phyloP scores from a whole-genome alignment of 2,888 invertebrate species.

The Cephus spinipes region DNA sequence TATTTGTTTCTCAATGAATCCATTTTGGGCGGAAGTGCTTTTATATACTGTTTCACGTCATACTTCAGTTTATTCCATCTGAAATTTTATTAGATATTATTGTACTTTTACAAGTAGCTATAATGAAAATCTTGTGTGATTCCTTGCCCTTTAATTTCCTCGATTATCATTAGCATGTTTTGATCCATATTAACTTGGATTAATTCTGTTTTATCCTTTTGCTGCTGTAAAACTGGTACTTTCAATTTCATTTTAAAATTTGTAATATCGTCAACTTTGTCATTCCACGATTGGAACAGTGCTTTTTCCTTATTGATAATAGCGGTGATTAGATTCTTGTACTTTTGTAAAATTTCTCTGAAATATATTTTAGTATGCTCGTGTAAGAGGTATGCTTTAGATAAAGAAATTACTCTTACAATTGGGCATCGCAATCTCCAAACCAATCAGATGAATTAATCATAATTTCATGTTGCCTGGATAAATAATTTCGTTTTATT shows the following conservation, averaged over 20 bases:
- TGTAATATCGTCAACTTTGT: constrained; percentile 20
- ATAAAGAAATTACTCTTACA: constrained; percentile 32
- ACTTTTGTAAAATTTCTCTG: constrained; percentile 42
- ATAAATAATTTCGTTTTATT: constrained; percentile 72
- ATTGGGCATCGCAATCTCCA: constrained; percentile 43
- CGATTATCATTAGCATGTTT: constrained; percentile 22
- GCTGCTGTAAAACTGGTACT: constrained; percentile 26
- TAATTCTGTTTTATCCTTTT: constrained; percentile 12
- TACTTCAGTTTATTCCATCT: constrained; percentile 36
- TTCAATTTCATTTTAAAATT: constrained; percentile 17
- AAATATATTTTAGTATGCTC: constrained; percentile 19
- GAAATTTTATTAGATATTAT: neutral
- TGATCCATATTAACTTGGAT: constrained; percentile 27
- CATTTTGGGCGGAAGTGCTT: constrained; percentile 30
- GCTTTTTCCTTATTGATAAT: constrained; percentile 30
- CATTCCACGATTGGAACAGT: constrained; percentile 32
- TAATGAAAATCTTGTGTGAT: neutral
- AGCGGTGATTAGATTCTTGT: constrained; percentile 35
- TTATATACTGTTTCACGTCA: constrained; percentile 27
- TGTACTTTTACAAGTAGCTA: neutral
- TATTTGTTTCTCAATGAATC: constrained; percentile 25
- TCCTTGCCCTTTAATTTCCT: constrained; percentile 23
- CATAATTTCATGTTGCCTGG: constrained; percentile 42
- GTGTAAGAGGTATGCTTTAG: neutral
- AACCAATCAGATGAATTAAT: constrained; percentile 56